phyloP scores from a whole-genome alignment of 2,888 invertebrate genomes.

The Ligdia adustata region DNA sequence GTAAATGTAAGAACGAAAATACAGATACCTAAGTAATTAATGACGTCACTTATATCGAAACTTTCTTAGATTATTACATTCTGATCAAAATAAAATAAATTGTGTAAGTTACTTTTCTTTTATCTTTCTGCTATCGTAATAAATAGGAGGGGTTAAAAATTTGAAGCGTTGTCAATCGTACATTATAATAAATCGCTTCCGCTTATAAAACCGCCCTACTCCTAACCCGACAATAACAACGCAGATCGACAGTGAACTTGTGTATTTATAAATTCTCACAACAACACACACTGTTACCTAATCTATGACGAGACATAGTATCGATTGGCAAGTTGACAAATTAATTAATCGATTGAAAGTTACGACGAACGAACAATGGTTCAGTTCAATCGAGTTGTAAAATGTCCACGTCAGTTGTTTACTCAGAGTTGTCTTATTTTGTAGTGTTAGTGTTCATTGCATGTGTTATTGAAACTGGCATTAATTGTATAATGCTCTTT shows the following conservation, averaged over 20 bases:
- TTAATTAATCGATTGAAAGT: slow-evolving; percentile 14
- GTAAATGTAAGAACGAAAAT: no score
- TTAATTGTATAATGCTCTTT: no score
- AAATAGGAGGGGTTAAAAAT: no score
- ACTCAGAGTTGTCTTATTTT: no score
- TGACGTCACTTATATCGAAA: no score
- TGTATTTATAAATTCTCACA: slow-evolving; percentile 22
- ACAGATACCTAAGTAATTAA: no score
- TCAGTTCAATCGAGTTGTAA: neutral
- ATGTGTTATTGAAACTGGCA: no score
- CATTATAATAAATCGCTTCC: neutral
- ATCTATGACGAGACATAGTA: slow-evolving; percentile 17
- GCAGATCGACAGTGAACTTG: slow-evolving; percentile 24
- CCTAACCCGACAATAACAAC: slow-evolving; percentile 26
- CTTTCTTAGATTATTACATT: no score
- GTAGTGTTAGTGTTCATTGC: no score
- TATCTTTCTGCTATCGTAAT: no score
- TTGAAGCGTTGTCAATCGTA: neutral
- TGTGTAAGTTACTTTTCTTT: no score
- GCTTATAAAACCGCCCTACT: slow-evolving; percentile 7
- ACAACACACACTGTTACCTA: slow-evolving; percentile 19
- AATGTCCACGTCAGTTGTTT: neutral
- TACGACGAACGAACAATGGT: slow-evolving; percentile 37
- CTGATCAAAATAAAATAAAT: no score
- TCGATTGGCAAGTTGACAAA: slow-evolving; percentile 16